Evolutionary conservation across 2,797 vertebrate genomes (phyloP), one percentile per base, ranked within the genome.

Genomic region (Emys orbicularis): DNA sequence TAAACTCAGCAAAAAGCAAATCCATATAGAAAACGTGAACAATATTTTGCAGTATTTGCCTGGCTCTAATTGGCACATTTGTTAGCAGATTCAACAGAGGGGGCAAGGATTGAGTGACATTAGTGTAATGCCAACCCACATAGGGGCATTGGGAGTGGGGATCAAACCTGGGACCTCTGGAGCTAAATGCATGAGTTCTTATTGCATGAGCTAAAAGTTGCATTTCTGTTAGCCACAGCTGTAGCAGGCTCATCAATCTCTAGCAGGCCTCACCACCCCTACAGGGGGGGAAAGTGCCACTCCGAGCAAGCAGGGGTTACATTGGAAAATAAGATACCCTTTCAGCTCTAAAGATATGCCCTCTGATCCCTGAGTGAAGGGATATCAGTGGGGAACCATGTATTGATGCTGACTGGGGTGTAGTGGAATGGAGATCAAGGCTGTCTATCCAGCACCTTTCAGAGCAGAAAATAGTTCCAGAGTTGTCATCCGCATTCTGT

Each of bases 401-500:
- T 68, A 37, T 37, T 68, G n/a, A 5, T 68, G n/a, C 18, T 29
- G 27, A 57, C 25, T 68, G n/a, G 34, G 65, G 13, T n/a, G 65
- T n/a, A 68, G 34, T 37, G 65, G n/a, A 68, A 68, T 37, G n/a
- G 18, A 68, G 29, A 68, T 21, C n/a, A 68, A 37, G 18, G n/a
- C 18, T 37, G n/a, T 37, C 65, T 37, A 68, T 19, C 34, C n/a
- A 61, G 65, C 18, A 19, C 18, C 65, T 84, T 53, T n/a, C 80
- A 21, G 87, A 84, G 49, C 34, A 89, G 72, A 90, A 93, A 34
- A 79, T 13, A 84, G 89, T 79, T 50, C 44, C 54, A 31, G 76
- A 50, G 54, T 89, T 88, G 92, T 37, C 72, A 88, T 44, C 87
- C 54, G 87, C 91, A 44, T 47, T 68, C 81, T 76, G 89, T 57